phyloP scores from a whole-genome alignment of 2,797 vertebrate genomes.

The Falco biarmicus region DNA sequence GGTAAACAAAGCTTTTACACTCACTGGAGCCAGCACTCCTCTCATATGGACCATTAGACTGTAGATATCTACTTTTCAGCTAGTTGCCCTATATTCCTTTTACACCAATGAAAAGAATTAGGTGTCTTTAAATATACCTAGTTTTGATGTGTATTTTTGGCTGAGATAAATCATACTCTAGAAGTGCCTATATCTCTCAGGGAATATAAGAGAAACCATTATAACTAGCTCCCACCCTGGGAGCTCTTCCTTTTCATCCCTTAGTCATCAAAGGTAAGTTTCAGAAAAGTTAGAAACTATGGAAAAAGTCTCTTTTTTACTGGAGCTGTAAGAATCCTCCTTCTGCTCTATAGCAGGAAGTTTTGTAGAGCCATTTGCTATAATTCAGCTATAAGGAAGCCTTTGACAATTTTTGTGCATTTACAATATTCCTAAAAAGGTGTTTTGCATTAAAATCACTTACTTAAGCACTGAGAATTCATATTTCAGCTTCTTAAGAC shows the following conservation, averaged over 20 bases:
- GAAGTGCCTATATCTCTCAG: not conserved
- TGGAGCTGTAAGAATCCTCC: not conserved
- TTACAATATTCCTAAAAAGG: not conserved
- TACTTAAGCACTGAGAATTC: not conserved
- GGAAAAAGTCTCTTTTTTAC: not conserved
- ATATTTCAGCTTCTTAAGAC: not conserved
- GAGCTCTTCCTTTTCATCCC: not conserved
- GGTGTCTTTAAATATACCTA: not conserved
- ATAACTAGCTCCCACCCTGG: not conserved
- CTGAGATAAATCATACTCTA: not conserved
- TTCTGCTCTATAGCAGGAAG: not conserved
- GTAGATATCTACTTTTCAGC: not conserved
- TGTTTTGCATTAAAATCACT: not conserved
- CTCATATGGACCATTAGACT: not conserved
- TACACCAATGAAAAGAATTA: not conserved
- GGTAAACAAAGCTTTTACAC: not conserved
- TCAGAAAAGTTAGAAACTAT: not conserved
- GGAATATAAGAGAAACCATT: not conserved
- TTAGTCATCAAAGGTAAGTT: not conserved
- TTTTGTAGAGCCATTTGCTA: not conserved
- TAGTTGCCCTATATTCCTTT: not conserved
- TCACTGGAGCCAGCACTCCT: not conserved
- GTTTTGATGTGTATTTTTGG: slow-evolving; percentile 21
- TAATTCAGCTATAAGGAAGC: not conserved
- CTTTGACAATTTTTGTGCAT: not conserved